Conservation (phyloP, 2,113 vertebrate species). For the Eudorcas thomsonii region DNA sequence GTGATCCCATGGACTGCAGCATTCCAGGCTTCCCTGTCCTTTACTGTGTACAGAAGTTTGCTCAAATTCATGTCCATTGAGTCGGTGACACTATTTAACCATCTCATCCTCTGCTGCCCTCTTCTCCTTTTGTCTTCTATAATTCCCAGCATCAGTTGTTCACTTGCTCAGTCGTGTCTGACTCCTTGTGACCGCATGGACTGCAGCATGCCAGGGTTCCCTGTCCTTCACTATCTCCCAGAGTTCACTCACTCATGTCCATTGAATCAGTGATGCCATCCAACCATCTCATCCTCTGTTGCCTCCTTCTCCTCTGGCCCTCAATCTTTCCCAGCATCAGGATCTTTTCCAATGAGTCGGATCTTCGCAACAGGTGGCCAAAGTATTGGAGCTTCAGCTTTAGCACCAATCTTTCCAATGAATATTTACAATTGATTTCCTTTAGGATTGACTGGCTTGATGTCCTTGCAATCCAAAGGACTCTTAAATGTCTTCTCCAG, state of each 20-base stretch:
- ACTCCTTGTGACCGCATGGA: neutral
- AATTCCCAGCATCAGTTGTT: neutral
- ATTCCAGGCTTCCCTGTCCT: neutral
- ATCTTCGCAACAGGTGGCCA: neutral
- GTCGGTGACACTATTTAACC: neutral
- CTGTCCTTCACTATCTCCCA: neutral
- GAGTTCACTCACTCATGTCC: neutral
- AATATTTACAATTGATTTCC: neutral
- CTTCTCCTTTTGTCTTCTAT: neutral
- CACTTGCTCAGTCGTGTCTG: neutral
- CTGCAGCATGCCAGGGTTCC: neutral
- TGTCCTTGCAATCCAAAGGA: neutral
- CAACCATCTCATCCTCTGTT: neutral
- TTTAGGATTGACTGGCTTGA: neutral
- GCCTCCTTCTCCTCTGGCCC: neutral
- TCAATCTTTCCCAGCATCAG: neutral
- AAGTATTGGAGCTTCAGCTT: neutral
- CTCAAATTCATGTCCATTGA: neutral
- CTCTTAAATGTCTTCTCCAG: neutral
- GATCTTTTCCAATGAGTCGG: neutral
- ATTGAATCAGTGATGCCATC: neutral
- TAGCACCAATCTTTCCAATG: neutral
- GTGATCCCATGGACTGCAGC: neutral
- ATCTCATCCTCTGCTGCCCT: neutral
- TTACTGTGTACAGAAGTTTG: neutral